Evolutionary conservation across 2,113 vertebrate genomes (phyloP), one percentile per base, ranked within the genome.

Genomic region (Motacilla tschutschensis): DNA sequence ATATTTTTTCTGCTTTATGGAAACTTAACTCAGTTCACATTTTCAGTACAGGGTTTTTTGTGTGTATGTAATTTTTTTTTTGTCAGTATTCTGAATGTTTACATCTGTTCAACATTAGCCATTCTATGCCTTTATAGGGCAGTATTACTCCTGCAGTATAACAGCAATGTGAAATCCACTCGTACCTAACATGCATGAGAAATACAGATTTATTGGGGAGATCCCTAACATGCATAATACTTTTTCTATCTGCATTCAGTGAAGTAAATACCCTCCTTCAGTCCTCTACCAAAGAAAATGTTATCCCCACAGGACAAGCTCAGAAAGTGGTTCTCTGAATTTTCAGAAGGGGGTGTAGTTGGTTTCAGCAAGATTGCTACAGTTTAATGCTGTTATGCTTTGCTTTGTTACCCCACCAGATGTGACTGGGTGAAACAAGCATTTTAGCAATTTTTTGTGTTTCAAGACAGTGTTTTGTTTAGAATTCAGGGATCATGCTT

Each of bases 401-500:
- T 92, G 93, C 95, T 96, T 96, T 94, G 89, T 96, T 96, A 95
- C 95, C 94, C 96, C 87, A 91, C 91, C 87, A 92, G 94, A 95
- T 83, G 70, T 92, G 95, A 97, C 95, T 93, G 94, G 94, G 89
- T 95, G 93, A 90, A 93, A 95, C 88, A 92, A 96, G 90, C 93
- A 86, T 95, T 95, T 91, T 95, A 94, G 93, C 88, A 80, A 35
- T 47, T 95, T 85, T 91, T 96, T 95, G 60, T 87, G 44, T 95
- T 92, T 87, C 21, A 11, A 95, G 95, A 94, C 95, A 96, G 96
- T 96, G 96, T 97, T 97, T 97, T 96, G 93, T 97, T 98, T 98
- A 97, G 97, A 97, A 97, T 97, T 98, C 97, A 98, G 97, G 97
- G 97, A 98, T 98, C 97, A 96, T 97, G 95, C 96, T 96, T 97